Base-by-base conservation (phyloP, 2,797 vertebrate genomes). In the Uromys caudimaculatus region DNA sequence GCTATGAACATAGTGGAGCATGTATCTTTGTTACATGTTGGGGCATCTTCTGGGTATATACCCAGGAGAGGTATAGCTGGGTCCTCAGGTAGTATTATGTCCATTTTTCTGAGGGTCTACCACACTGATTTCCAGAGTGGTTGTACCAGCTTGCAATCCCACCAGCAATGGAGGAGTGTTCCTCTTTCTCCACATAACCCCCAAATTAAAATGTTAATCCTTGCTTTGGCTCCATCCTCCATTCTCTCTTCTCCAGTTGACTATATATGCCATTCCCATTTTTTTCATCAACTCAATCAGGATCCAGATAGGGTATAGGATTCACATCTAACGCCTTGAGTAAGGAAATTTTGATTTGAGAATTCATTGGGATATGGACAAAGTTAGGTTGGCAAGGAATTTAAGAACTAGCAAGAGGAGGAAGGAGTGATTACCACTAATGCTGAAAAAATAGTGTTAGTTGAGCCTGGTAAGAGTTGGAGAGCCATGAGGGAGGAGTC, bases 381-480 rank as follows among this genome's bases (percentile, higher is more conserved):
- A 52, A 54, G 50, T 81, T 78, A 50, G 21, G 27, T 83, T 29
- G 38, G 27, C 0, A 3, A 69, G 41, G 21, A 41, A 64, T 69
- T 88, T 54, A 89, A n/a, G 50, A 75, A 86, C 41, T 27, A 88
- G 56, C 38, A 79, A 91, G 77, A 93, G 16, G n/a, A 2, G 3
- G 29, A 35, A 75, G 50, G 44, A 52, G 3, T 88, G 76, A 58
- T 19, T 75, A 87, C 38, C 4, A n/a, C 60, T 67, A 89, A 79
- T 50, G 35, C 35, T n/a, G n/a, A 83, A 97, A 14, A 91, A 93
- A 60, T 19, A 24, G 32, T 81, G 52, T 71, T 82, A 75, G 35
- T 62, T 79, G 38, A 81, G 41, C 32, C 23, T 93, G 54, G 16
- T 92, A 47, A 95, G 62, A 95, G 35, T 14, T 93, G 60, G 24